phyloP scores from a whole-genome alignment of 2,888 invertebrate genomes.

The Cosmorhoe ocellata region DNA sequence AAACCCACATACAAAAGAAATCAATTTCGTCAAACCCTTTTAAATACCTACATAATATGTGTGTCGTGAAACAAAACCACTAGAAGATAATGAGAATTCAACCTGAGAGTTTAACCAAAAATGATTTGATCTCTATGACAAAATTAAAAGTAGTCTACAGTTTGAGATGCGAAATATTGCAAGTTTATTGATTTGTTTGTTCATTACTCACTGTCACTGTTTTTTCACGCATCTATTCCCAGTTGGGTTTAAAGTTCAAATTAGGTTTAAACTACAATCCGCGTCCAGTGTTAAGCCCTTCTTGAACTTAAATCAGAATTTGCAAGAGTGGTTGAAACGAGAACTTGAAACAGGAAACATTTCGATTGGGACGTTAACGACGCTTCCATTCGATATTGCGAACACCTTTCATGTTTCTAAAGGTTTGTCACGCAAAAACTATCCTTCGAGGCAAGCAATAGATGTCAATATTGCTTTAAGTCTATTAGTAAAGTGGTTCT shows the following conservation, averaged over 20 bases:
- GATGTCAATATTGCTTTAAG: conserved; percentile 25
- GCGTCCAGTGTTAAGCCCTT: neutral
- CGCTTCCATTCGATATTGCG: conserved; percentile 43
- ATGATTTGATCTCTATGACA: conserved; percentile 1
- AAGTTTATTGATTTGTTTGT: too few relatives aligned
- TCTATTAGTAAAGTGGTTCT: conserved; percentile 37
- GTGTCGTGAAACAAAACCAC: too few relatives aligned
- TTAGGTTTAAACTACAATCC: neutral
- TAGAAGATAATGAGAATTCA: neutral
- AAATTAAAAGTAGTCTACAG: neutral
- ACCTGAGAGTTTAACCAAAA: too few relatives aligned
- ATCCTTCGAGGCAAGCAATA: conserved; percentile 1
- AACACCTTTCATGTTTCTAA: conserved; percentile 42
- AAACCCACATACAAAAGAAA: conserved; percentile 22
- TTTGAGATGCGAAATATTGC: too few relatives aligned
- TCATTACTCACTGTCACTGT: too few relatives aligned
- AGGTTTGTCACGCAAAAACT: conserved; percentile 21
- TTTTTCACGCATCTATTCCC: too few relatives aligned
- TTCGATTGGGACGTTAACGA: conserved; percentile 40
- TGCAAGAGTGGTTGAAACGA: conserved; percentile 20
- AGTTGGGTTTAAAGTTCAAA: too few relatives aligned
- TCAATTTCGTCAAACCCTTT: conserved; percentile 18
- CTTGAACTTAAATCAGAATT: neutral
- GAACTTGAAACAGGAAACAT: conserved; percentile 39
- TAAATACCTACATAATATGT: conserved; percentile 4